Evolutionary conservation across 2,797 vertebrate genomes (phyloP), one percentile per base, ranked within the genome.

Genomic region (Dromococcyx pavoninus): DNA sequence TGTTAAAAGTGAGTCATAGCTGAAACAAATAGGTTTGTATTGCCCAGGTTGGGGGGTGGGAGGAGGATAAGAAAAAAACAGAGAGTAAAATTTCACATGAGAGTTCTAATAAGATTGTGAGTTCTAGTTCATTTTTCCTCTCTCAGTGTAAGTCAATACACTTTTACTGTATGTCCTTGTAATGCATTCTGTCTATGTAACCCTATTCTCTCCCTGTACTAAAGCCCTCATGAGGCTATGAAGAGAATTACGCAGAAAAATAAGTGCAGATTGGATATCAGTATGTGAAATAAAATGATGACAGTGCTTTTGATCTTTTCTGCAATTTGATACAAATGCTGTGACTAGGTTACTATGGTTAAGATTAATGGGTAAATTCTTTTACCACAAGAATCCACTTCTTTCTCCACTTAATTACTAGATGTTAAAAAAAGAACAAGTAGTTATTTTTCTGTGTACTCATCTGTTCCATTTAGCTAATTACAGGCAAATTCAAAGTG

Each of bases 361-460:
- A 86, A 94, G 85, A 95, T 90, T 90, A 96, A 90, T 66, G 74
- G 11, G 39, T 80, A 91, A 92, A 92, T 91, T 94, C 91, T 91
- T 97, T 96, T 95, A 83, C 76, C 65, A 76, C 32, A 85, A 88
- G 85, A 88, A 94, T 79, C 74, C 46, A 71, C 69, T 0, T 10
- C 50, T 94, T 95, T 83, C 76, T 88, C n/a, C 65, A 87, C 69
- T 93, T 86, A 93, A 95, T 93, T 96, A 77, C 41, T 62, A 92
- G 57, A 92, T 87, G 71, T 95, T 95, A 46, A 79, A 88, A 65
- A 74, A 69, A 72, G 46, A 78, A 41, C 43, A 76, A 83, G 86
- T 44, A 62, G 56, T 64, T 93, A 61, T 81, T 86, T 70, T 88
- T 89, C 44, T 91, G 65, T 57, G 67, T 86, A 91, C 50, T 93